Conservation (phyloP, 2,888 invertebrate genomes). For the Auanema freiburgensis region DNA sequence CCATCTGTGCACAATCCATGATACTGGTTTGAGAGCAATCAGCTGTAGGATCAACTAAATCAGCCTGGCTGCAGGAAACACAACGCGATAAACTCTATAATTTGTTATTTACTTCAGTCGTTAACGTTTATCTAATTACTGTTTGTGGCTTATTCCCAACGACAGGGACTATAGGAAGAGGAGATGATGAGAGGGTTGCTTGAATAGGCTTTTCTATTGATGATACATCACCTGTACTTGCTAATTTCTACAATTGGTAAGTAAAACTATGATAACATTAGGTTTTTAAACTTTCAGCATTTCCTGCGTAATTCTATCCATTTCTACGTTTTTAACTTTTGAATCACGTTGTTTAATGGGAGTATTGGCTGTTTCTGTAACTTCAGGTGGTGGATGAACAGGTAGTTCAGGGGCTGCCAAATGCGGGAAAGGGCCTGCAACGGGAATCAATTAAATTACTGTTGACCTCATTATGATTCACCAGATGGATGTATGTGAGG, state of each 20-base stretch:
- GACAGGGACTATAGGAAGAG: constrained; percentile 10
- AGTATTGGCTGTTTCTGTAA: not conserved
- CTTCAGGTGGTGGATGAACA: constrained; percentile 16
- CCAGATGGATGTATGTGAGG: not conserved
- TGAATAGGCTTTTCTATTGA: constrained; percentile 18
- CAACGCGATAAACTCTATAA: constrained; percentile 24
- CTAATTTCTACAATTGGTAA: too few species aligned
- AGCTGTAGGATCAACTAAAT: constrained; percentile 44
- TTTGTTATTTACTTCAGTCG: not conserved
- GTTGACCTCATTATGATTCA: not conserved
- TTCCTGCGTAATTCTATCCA: not conserved
- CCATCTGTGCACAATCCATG: constrained; percentile 28
- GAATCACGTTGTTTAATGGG: not conserved
- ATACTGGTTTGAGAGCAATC: constrained; percentile 33
- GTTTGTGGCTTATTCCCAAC: not conserved
- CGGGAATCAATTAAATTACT: not conserved
- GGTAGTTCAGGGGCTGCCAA: constrained; percentile 28
- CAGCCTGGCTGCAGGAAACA: constrained; percentile 30
- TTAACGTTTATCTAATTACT: not conserved
- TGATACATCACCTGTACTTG: not conserved
- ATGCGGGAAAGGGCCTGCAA: constrained; percentile 20
- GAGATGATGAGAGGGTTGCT: constrained; percentile 1
- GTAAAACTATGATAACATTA: too few species aligned
- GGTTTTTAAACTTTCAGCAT: not conserved
- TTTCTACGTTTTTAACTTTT: not conserved